A percentile compares a stretch with the other conserved stretches of the same genome.
These are phyloP conservation scores for Camponotus fellah DNA, from an alignment of 2,888 invertebrate genomes.

Conservation along the genomic window DNA sequence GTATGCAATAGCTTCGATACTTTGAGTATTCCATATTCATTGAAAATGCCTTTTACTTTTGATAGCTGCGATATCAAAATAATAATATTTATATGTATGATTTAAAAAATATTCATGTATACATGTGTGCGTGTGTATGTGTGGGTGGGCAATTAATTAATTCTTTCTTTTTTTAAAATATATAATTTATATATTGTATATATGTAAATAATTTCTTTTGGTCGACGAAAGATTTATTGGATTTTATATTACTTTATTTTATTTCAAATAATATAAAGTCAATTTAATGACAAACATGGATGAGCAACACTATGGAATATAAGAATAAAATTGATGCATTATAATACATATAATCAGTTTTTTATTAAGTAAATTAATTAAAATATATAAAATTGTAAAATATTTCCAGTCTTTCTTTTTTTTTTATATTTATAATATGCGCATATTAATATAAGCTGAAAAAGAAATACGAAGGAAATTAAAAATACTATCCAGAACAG, in stretches of 20 bases:
- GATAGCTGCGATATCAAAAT: background rate
- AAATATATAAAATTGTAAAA: background rate
- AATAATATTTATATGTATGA: background rate
- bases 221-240: background rate
- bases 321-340: background rate
- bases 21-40: background rate
- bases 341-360: background rate
- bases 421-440: no score
- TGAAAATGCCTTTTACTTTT: background rate
- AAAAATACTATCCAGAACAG: no score
- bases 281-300: background rate
- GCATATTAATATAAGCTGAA: no score
- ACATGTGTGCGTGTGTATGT: background rate
- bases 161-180: background rate
- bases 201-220: background rate
- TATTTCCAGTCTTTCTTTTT: background rate
- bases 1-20: constrained; percentile 6
- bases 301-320: background rate
- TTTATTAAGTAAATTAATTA: no score
- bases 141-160: background rate
- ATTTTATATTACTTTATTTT: background rate
- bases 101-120: background rate
- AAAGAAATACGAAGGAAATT: no score
- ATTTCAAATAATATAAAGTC: background rate
- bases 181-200: background rate